These are phyloP conservation scores for Psophia crepitans DNA, from an alignment of 2,113 vertebrate genomes.

Conservation along the genomic window DNA sequence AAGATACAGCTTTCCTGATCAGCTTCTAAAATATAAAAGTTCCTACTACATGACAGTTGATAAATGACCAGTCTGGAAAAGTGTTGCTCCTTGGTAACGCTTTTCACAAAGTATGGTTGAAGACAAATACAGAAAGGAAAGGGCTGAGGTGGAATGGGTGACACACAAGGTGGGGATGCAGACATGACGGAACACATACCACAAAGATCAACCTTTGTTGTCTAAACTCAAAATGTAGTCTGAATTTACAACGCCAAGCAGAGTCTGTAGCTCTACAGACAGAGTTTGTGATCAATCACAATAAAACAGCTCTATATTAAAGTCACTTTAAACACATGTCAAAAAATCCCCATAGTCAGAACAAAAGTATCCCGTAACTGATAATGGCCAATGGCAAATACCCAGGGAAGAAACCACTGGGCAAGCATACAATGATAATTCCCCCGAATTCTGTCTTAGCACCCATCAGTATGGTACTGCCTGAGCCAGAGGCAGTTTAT, in stretches of 20 bases:
- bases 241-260: background rate
- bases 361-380: background rate
- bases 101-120: background rate
- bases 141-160: accelerated
- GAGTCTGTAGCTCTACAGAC: background rate
- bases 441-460: background rate
- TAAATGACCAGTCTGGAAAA: background rate
- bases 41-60: background rate
- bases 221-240: background rate
- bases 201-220: background rate
- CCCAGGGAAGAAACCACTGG: background rate
- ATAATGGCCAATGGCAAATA: background rate
- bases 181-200: background rate
- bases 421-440: background rate
- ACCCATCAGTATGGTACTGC: background rate
- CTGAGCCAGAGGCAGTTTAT: background rate
- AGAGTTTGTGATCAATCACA: background rate
- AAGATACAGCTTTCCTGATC: background rate
- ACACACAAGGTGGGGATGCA: background rate
- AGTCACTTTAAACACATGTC: background rate
- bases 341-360: background rate
- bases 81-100: background rate
- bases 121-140: background rate
- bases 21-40: background rate
- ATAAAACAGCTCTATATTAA: background rate